Percentiles rank a stretch among this genome's conserved stretches.
Evolutionary conservation across 2,797 vertebrate species (phyloP).

Genomic region (Pitangus sulphuratus): DNA sequence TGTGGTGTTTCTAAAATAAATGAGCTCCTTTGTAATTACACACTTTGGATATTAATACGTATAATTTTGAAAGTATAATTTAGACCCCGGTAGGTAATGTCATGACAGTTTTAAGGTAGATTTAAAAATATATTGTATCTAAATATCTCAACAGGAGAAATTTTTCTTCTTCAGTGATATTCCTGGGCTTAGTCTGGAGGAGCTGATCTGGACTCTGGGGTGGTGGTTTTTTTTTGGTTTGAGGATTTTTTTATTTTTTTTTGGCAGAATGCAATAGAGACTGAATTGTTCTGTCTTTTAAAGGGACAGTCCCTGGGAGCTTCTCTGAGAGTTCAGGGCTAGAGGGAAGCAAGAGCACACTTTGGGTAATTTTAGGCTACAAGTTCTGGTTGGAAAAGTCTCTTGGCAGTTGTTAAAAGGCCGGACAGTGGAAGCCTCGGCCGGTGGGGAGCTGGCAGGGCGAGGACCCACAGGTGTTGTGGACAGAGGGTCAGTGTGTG

Average conservation of each 20-base stretch:
- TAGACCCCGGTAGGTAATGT: neutral
- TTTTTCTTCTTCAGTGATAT: neutral
- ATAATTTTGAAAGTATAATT: conserved; percentile 50
- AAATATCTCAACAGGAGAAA: neutral
- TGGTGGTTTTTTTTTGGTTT: too few species aligned
- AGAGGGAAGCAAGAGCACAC: neutral
- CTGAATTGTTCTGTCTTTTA: neutral
- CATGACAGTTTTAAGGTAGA: conserved; percentile 20
- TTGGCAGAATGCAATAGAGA: neutral
- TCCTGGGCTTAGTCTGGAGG: neutral
- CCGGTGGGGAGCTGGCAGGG: neutral
- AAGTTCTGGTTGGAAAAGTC: neutral
- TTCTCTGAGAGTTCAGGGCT: neutral
- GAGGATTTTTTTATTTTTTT: neutral
- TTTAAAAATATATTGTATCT: neutral
- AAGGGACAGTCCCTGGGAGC: neutral
- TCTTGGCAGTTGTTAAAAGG: neutral
- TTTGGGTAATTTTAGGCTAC: neutral
- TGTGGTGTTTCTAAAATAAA: conserved; percentile 1
- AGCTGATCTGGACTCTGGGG: neutral
- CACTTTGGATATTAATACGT: conserved; percentile 33
- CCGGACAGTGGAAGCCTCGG: neutral
- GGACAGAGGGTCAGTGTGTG: accelerated
- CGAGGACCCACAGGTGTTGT: accelerated
- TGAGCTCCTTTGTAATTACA: conserved; percentile 29